Conservation (phyloP, 2,113 vertebrate genomes). For the Phalacrocorax brasilianus region DNA sequence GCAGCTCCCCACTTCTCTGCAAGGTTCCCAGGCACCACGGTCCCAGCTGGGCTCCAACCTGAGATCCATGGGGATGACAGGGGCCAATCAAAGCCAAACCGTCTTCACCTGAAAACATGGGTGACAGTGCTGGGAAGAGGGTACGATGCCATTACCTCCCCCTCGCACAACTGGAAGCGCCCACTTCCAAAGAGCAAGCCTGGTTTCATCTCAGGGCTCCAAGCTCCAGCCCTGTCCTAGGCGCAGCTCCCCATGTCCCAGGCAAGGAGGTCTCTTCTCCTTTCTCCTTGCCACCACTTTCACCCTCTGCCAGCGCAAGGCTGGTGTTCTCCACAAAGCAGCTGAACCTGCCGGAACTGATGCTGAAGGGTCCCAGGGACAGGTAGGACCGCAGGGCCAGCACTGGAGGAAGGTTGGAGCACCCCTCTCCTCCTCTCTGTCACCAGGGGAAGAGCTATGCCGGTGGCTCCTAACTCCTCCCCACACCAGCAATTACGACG, state of each 20-base stretch:
- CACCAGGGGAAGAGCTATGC: neutral
- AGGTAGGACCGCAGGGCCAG: accelerated
- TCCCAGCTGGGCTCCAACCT: neutral
- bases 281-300: neutral
- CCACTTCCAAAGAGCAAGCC: neutral
- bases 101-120: accelerated
- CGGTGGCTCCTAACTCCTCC: neutral
- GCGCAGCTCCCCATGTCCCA: neutral
- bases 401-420: neutral
- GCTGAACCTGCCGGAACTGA: neutral
- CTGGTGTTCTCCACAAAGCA: neutral
- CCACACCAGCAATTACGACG: neutral
- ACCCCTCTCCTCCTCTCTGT: neutral
- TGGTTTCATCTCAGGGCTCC: neutral
- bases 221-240: neutral
- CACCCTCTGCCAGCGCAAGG: neutral
- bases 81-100: neutral
- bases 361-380: neutral
- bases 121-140: neutral
- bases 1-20: neutral
- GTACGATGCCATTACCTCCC: accelerated
- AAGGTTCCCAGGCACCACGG: neutral
- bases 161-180: neutral
- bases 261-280: neutral
- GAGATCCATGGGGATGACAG: neutral